These are phyloP conservation scores for Augochlorella aurata DNA, from an alignment of 2,888 invertebrate species.

Conservation along the genomic window DNA sequence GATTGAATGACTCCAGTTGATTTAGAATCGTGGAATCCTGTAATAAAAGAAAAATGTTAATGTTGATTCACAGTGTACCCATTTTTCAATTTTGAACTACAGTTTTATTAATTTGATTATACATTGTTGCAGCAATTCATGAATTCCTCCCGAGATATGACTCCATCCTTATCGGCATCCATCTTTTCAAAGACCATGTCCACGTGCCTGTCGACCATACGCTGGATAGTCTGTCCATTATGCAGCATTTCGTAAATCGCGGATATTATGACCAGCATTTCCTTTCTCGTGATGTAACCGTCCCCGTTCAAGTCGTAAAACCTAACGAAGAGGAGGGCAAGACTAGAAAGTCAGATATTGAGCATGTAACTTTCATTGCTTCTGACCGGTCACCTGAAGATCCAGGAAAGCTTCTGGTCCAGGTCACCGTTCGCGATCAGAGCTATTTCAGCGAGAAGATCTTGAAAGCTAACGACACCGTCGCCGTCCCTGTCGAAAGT, in stretches of 20 bases:
- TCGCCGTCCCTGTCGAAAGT: conserved; percentile 74
- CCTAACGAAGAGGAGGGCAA: conserved; percentile 55
- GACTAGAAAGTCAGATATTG: conserved; percentile 30
- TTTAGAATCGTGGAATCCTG: conserved; percentile 72
- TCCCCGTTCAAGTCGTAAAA: conserved; percentile 77
- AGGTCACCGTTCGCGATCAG: conserved; percentile 72
- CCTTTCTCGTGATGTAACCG: conserved; percentile 76
- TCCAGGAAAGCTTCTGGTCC: conserved; percentile 77
- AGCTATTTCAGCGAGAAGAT: conserved; percentile 71
- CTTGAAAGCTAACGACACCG: conserved; percentile 74
- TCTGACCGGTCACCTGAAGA: conserved; percentile 71
- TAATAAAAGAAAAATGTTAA: conserved; percentile 50
- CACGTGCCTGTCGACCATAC: conserved; percentile 71
- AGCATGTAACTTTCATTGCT: not conserved
- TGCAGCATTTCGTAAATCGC: conserved; percentile 78
- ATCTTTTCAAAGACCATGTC: conserved; percentile 76
- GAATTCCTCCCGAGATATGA: conserved; percentile 77
- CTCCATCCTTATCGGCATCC: conserved; percentile 76
- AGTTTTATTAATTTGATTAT: conserved; percentile 27
- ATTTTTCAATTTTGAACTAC: not conserved
- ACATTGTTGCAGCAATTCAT: conserved; percentile 76
- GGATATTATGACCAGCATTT: conserved; percentile 73
- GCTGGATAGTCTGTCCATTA: conserved; percentile 64
- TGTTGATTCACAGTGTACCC: not conserved
- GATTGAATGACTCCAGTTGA: conserved; percentile 72